Evolutionary conservation across 1,140 invertebrate species (phyloP).

Genomic region (Pectinophora gossypiella): DNA sequence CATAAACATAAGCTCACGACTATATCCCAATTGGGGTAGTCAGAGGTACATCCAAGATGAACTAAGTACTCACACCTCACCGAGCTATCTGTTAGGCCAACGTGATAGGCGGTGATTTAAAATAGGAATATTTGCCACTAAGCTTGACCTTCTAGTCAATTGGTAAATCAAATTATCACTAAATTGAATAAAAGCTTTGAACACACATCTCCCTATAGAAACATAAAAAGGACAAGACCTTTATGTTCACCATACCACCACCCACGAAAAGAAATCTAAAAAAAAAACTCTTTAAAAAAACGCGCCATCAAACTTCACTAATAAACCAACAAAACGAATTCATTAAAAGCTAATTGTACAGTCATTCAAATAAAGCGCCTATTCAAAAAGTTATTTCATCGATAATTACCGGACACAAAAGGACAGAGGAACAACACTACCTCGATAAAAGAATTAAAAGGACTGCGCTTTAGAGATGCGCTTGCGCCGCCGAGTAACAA

Average conservation of each 20-base stretch:
- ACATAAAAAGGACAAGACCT: background rate
- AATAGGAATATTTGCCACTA: too few species aligned
- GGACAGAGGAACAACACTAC: slow-evolving; percentile 23
- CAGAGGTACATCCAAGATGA: too few species aligned
- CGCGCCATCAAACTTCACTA: background rate
- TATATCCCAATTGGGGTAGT: too few species aligned
- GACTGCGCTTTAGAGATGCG: slow-evolving; percentile 13
- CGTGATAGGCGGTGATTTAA: too few species aligned
- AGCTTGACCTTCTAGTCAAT: too few species aligned
- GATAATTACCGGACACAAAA: slow-evolving; percentile 23
- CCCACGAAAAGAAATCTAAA: background rate
- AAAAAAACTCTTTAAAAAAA: background rate
- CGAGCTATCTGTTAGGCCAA: too few species aligned
- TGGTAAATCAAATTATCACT: too few species aligned
- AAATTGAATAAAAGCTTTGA: too few species aligned
- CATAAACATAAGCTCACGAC: too few species aligned
- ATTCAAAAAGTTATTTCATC: slow-evolving; percentile 10
- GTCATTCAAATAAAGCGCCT: slow-evolving; percentile 10
- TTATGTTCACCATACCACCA: background rate
- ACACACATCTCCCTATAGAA: too few species aligned
- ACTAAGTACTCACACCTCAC: too few species aligned
- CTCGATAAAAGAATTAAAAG: background rate
- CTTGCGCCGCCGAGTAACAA: slow-evolving; percentile 13
- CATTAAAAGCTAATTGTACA: slow-evolving; percentile 23
- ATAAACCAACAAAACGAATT: slow-evolving; percentile 4